Evolutionary conservation across 2,797 vertebrate species (phyloP), one percentile per base, ranked within the genome.

Genomic region (Coreius guichenoti): DNA sequence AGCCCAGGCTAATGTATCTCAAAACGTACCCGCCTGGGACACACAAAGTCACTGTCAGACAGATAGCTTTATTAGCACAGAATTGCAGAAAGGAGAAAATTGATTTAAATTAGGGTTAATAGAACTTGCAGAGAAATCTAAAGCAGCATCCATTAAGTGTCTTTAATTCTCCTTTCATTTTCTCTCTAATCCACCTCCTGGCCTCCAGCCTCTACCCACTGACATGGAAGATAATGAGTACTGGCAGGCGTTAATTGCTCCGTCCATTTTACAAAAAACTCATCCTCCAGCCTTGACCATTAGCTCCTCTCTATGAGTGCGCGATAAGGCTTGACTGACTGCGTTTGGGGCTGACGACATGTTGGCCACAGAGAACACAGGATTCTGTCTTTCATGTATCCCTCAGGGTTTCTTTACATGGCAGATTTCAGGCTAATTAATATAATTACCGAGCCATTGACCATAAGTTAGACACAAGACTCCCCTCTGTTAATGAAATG

Each of bases 401-500:
- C 81, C 90, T 70, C 83, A 76, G 90, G 87, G 88, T 86, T 86
- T 80, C 0, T 56, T 75, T 80, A 83, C 83, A 86, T 81, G 87
- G 86, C 80, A 89, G 80, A 89, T 91, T 90, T 90, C 87, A 88
- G 69, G 88, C 86, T 94, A 94, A 94, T 95, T 95, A 93, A 90
- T 90, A 90, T 91, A 92, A 94, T 94, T 93, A 92, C 65, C 65
- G 85, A 86, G 87, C 87, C 86, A 87, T 86, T 88, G 92, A 92
- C 75, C 45, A 63, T 88, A 87, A 88, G 85, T 74, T 51, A 86
- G 81, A 72, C 72, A 80, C 29, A 83, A 89, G 89, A 85, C 86
- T 36, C 49, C 84, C 83, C 80, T 80, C 80, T 86, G 85, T 87
- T 93, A 93, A 93, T 92, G 91, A 92, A 89, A 86, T 89, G 82